Base-by-base conservation (phyloP, 2,113 vertebrate species). In the Seriola quinqueradiata region DNA sequence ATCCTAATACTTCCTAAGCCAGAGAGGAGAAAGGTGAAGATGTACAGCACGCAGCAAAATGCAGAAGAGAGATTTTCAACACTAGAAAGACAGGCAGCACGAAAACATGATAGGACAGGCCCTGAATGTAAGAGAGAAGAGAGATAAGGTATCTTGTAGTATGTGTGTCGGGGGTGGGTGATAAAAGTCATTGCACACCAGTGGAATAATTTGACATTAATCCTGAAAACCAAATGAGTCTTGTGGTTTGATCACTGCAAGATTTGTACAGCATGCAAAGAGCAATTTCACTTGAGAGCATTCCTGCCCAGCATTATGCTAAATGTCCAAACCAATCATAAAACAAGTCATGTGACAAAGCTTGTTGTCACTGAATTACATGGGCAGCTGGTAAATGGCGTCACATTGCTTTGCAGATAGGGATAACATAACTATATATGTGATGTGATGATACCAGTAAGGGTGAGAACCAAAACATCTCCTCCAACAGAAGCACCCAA, bases 201-300 rank as follows among this genome's bases (percentile, higher is more conserved):
- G 28, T 42, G 8, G 19, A 50, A 28, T 28, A 25, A 14, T 8
- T 9, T 36, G 34, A 32, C 46, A 71, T 48, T 40, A 38, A 21
- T 36, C 23, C 17, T 46, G 38, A 55, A 69, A 70, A 64, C 16
- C 16, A 69, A 6, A 19, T 59, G n/a, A 36, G 38, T 69, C 17
- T 55, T n/a, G 2, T 64, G 68, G 28, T 70, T 60, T 69, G 3
- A 46, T 78, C 42, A 3, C 44, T 28, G 7, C 16, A 44, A 68
- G 11, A 71, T 55, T 23, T 34, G 4, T 52, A 8, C 0, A 5
- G 13, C 13, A 25, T 75, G 11, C 46, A 60, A 64, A 70, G 64
- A 73, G 28, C 42, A 68, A 52, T 61, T 65, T 65, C 12, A 38
- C 77, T 81, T 55, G 34, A 81, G 40, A 57, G 65, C 60, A 58